phyloP scores from a whole-genome alignment of 2,888 invertebrate species.

The Sclerodermus sp. region DNA sequence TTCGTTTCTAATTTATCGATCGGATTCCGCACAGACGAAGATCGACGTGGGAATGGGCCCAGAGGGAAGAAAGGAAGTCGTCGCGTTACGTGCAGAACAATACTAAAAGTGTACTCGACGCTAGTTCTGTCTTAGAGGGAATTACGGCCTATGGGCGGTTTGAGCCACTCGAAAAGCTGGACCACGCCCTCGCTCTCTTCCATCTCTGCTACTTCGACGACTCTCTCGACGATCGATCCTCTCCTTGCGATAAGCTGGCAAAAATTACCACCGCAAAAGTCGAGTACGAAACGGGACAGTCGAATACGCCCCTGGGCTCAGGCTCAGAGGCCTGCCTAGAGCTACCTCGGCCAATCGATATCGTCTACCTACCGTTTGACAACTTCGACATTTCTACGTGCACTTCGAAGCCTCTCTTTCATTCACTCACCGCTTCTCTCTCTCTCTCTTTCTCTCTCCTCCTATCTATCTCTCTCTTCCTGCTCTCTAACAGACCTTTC shows the following conservation, averaged over 20 bases:
- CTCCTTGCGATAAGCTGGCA: slow-evolving; percentile 27
- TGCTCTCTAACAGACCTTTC: too few species aligned
- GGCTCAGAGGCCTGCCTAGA: slow-evolving; percentile 7
- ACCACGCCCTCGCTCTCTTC: slow-evolving; percentile 30
- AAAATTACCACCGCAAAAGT: slow-evolving; percentile 28
- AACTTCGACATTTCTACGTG: slow-evolving; percentile 26
- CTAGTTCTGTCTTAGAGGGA: too few species aligned
- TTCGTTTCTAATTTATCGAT: too few species aligned
- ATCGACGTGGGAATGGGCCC: too few species aligned
- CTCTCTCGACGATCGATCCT: slow-evolving; percentile 27
- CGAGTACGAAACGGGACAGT: slow-evolving; percentile 29
- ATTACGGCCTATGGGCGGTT: slow-evolving; percentile 19
- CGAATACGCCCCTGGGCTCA: slow-evolving; percentile 31
- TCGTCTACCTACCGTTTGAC: slow-evolving; percentile 28
- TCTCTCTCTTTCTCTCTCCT: not conserved
- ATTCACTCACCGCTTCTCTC: not conserved
- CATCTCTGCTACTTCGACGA: slow-evolving; percentile 27
- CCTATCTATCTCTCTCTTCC: not conserved
- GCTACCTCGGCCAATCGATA: slow-evolving; percentile 30
- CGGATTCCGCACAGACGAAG: too few species aligned
- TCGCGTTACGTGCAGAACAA: too few species aligned
- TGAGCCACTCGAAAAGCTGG: slow-evolving; percentile 24
- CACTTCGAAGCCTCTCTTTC: slow-evolving; percentile 6
- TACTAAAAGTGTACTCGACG: too few species aligned
- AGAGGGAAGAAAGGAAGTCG: too few species aligned